Evolutionary conservation across 2,797 vertebrate species (phyloP), one percentile per base, ranked within the genome.

Genomic region (Characodon lateralis): DNA sequence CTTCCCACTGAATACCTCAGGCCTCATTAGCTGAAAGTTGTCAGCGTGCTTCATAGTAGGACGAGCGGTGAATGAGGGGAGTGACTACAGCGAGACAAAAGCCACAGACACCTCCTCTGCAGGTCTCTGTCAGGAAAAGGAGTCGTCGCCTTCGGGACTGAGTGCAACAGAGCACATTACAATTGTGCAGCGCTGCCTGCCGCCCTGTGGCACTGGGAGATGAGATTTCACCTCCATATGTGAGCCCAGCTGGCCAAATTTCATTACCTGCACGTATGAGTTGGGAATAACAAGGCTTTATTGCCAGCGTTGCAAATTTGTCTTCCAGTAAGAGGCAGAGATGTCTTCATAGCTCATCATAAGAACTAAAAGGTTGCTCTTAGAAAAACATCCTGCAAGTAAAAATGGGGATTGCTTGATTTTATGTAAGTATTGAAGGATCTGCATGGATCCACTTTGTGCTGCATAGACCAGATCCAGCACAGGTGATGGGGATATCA

Each of bases 221-320:
- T 92, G 78, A 92, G 85, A 87, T 91, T 92, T 88, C 74, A 75
- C 58, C 59, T 83, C 79, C 73, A 58, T 56, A n/a, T 78, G 89
- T 88, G 68, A 74, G 41, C 79, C 72, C 56, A 31, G 76, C 77
- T 63, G 56, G 66, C 66, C 56, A 53, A 83, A 89, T 93, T 85
- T 84, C 80, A 92, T 92, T 91, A 89, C 82, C 69, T 81, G 72
- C 76, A 85, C 71, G 85, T 88, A 84, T 22, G 28, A 89, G 86
- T 82, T 84, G 83, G 81, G 86, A 77, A 83, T 89, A 90, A 89
- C 86, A 61, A 74, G 83, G 73, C 41, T 88, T 90, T 89, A 91
- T 91, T 90, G 86, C 78, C 77, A 65, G 53, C 79, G 51, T 31
- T 84, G 81, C 68, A 80, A 79, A 91, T 83, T 51, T 80, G 86